Base-by-base conservation (phyloP, 2,113 vertebrate genomes). In the Anolis sagrei region DNA sequence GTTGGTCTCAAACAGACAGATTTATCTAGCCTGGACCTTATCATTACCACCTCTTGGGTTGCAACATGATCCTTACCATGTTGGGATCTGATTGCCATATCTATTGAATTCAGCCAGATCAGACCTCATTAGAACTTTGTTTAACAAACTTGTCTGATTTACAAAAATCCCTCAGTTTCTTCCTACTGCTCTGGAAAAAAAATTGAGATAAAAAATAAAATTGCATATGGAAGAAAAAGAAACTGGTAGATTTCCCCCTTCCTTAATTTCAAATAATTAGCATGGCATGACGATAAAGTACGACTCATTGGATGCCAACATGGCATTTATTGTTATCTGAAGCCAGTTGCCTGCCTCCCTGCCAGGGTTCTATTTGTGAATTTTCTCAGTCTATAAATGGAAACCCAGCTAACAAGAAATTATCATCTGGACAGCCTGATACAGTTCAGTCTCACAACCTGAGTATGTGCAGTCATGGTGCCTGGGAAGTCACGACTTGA, bases 311-410 rank as follows among this genome's bases (percentile, higher is more conserved):
- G 66, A 86, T 91, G 81, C 94, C 87, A 93, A 83, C 85, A 87
- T 81, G 92, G 92, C 61, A 80, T 95, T 97, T 97, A 95, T 97
- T 97, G 95, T 97, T 97, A 95, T 96, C 95, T 83, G 93, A 95
- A 91, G 93, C 95, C 94, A 94, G 94, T 93, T 96, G 96, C 94
- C 94, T 96, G 94, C 92, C 94, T 95, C 95, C 95, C 94, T 93
- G 95, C 94, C 95, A 91, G 74, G 27, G 91, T 95, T 96, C 97
- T 98, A 98, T 98, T 98, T 98, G 96, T 97, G 96, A 95, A 95
- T 95, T 96, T 97, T 97, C 89, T 49, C 95, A 84, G 86, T 94
- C 98, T 99, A 99, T 98, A 99, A 98, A 98, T 99, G 97, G 98
- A 97, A 98, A 96, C 95, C 93, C 75, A 7, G 89, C 95, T 94